Base-by-base conservation (phyloP, 30 jellyfish, hydroid and myxozoan species). In the Haliclystus octoradiatus region DNA sequence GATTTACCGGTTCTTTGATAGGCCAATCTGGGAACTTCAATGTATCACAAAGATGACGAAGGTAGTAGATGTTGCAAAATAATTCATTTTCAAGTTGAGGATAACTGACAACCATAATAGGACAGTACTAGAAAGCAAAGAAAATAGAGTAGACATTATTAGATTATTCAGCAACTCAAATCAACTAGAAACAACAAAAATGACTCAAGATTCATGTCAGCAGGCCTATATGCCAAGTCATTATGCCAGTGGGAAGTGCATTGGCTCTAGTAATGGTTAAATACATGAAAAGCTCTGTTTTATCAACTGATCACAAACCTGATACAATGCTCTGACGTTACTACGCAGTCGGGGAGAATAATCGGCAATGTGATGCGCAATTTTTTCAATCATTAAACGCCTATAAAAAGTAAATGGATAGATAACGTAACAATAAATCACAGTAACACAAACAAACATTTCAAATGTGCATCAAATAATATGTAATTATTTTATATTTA, bases 21-120 rank as follows among this genome's bases (percentile, higher is more conserved):
- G 93, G 93, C 99, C 99, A 91, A 25, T 91, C 94, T 2, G 99
- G 99, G 70, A 77, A 91, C 40, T 60, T 83, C 47, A 33, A 33
- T 1, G 92, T 75, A 74, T 91, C 99, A 65, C 99, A 91, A 22
- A 91, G 83, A 74, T 91, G 99, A 2, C 96, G 89, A 0, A 91
- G 75, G 65, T 91, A 91, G 40, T 82, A 91, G 52, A 84, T 91
- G 50, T 80, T 82, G 65, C 99, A 91, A 69, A 91, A 91, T 23
- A 91, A 33, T 49, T 91, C 99, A 65, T 83, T 63, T 52, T 91
- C 93, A 27, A 91, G 90, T 57, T 73, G 87, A 9, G 93, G 94
- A 60, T 91, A 91, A 49, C 78, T 76, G 13, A 91, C 77, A 15
- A 79, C 77, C 51, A 95, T 95, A 9, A 91, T 91, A 24, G 99